Percentiles rank a stretch among this genome's conserved stretches.
phyloP scores from a whole-genome alignment of 2,797 vertebrate genomes.

The Channa striata region DNA sequence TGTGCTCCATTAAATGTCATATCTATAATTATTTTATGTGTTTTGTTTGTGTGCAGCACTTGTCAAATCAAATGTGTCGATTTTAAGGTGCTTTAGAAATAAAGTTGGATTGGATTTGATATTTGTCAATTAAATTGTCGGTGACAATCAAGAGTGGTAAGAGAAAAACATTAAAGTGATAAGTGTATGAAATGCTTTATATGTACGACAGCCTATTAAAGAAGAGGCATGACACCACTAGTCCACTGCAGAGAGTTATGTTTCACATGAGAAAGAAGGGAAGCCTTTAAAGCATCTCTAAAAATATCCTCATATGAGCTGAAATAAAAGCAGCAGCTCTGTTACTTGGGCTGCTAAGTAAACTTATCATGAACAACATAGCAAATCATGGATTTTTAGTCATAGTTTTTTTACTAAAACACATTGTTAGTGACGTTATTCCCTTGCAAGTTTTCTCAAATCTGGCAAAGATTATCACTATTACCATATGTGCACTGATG shows the following conservation, averaged over 20 bases:
- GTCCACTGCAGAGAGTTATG: slow-evolving; percentile 23
- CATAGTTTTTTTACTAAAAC: background rate
- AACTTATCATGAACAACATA: too few relatives aligned
- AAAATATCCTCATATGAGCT: slow-evolving; percentile 30
- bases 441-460: background rate
- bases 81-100: too few relatives aligned
- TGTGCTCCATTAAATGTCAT: too few relatives aligned
- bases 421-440: background rate
- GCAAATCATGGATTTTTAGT: too few relatives aligned
- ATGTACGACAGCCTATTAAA: background rate
- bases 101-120: too few relatives aligned
- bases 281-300: slow-evolving; percentile 17
- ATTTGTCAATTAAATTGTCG: too few relatives aligned
- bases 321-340: slow-evolving; percentile 9
- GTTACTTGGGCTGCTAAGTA: background rate
- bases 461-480: background rate
- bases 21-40: too few relatives aligned
- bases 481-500: background rate
- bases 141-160: background rate
- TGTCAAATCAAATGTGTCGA: too few relatives aligned
- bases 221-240: slow-evolving; percentile 4
- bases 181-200: background rate
- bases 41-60: too few relatives aligned
- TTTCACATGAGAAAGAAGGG: slow-evolving; percentile 17
- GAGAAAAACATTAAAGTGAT: background rate